Conservation (phyloP, 1,140 invertebrate genomes). For the Brachionus asplanchnoidis region DNA sequence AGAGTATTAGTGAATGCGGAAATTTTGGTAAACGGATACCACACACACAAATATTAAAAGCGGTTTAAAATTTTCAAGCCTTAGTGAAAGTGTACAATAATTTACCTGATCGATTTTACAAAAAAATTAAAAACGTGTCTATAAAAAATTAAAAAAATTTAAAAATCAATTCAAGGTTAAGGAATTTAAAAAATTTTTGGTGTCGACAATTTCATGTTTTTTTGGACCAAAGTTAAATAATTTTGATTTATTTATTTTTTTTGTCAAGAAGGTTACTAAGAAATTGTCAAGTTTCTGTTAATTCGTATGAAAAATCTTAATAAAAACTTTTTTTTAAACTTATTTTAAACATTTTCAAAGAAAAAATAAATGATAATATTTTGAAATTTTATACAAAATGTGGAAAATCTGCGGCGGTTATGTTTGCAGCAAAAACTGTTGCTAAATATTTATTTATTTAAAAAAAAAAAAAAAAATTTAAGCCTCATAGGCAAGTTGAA, state of each 20-base stretch:
- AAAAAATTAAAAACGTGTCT: constrained; percentile 16
- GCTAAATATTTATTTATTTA: no score
- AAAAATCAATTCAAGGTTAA: background rate
- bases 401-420: no score
- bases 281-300: no score
- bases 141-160: background rate
- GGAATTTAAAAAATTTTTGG: background rate
- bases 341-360: no score
- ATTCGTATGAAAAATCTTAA: no score
- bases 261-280: no score
- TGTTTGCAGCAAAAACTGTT: no score
- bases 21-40: background rate
- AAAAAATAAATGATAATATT: no score
- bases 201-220: background rate
- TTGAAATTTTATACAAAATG: no score
- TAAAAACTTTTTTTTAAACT: no score
- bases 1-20: background rate
- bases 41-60: background rate
- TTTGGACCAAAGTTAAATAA: background rate
- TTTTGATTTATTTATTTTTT: background rate
- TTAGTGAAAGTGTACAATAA: background rate
- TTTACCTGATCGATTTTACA: constrained; percentile 11
- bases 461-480: no score
- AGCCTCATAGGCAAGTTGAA: no score
- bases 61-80: background rate